Evolutionary conservation across 2,797 vertebrate genomes (phyloP), one percentile per base, ranked within the genome.

Genomic region (Micromesistius poutassou): DNA sequence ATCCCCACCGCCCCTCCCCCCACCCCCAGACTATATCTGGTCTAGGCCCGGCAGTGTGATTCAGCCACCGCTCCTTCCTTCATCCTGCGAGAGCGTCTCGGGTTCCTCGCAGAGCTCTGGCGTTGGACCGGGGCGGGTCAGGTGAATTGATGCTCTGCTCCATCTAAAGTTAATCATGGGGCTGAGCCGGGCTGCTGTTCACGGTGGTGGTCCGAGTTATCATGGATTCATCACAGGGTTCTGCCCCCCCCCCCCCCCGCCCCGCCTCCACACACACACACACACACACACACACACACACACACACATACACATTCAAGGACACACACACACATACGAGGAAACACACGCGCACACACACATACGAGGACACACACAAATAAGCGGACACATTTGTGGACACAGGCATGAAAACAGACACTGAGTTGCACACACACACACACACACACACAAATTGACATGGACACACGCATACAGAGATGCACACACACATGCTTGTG

Each of bases 81-180:
- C 46, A 19, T 50, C 46, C 46, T 50, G n/a, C 28, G 71, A 35
- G 31, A 3, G 19, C 1, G 71, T 36, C 71, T 72, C 71, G 4
- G 28, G 81, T 80, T 82, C 71, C 36, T 5, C 8, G n/a, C n/a
- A 19, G n/a, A 75, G 75, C 75, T 86, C 30, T 71, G 78, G 82
- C 78, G 77, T 82, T 71, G 78, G 78, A 76, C 84, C 75, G 79
- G 83, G 74, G 78, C 87, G 83, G 74, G 78, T 87, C 81, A 79
- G 82, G 76, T 77, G 71, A n/a, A 73, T 76, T 72, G 82, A 73
- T 46, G 73, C 75, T 73, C 77, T 80, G 68, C 80, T 88, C 84
- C 83, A 87, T 89, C 86, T 87, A 42, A 85, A 85, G 85, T 74
- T 84, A 87, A 87, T 87, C 86, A 83, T 76, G 83, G 77, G 78